Percentiles rank a stretch among this genome's conserved stretches.
These are phyloP conservation scores for Athetis lepigone DNA, from an alignment of 2,888 invertebrate genomes.

Conservation along the genomic window DNA sequence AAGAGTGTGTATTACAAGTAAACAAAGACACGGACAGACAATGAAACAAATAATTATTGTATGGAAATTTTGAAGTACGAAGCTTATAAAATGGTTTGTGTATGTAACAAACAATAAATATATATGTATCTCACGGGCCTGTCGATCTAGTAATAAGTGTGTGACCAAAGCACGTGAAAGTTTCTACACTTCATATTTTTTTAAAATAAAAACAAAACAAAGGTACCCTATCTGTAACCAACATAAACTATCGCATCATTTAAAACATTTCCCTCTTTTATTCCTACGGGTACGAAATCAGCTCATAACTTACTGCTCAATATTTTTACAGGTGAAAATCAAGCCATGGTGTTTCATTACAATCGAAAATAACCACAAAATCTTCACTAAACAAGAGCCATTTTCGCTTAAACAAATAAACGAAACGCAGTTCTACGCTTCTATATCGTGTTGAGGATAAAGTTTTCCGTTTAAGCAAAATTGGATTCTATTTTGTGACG, in stretches of 20 bases:
- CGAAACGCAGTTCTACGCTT: conserved; percentile 40
- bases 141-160: too few species aligned
- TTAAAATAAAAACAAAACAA: not conserved
- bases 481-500: conserved; percentile 8
- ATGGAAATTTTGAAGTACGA: too few species aligned
- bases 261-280: conserved; percentile 37
- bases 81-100: too few species aligned
- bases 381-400: conserved; percentile 37
- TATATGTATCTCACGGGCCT: too few species aligned
- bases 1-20: too few species aligned
- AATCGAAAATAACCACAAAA: conserved; percentile 53
- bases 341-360: conserved; percentile 39
- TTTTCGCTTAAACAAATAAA: conserved; percentile 56
- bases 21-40: too few species aligned
- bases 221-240: conserved; percentile 11
- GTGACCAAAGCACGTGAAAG: too few species aligned
- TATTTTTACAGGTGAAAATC: conserved; percentile 63
- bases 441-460: conserved; percentile 50
- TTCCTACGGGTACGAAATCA: conserved; percentile 37
- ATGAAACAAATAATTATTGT: too few species aligned
- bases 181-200: too few species aligned
- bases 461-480: conserved; percentile 11
- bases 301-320: conserved; percentile 44
- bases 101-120: too few species aligned
- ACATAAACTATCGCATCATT: conserved; percentile 20